Conservation (phyloP, 2,113 vertebrate genomes). For the Rhea pennata region DNA sequence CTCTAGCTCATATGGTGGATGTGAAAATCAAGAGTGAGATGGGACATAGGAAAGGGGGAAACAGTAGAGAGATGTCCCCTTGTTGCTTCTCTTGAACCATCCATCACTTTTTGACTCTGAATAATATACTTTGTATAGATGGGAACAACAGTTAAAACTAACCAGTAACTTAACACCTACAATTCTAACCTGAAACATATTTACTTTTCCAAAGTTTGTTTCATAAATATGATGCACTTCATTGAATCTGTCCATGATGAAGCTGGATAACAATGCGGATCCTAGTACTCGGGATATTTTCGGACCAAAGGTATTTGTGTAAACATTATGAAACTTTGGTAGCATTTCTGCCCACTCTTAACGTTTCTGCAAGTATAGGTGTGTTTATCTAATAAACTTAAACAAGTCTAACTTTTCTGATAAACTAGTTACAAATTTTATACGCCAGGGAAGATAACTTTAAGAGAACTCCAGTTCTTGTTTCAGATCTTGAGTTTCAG, state of each 20-base stretch:
- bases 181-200: neutral
- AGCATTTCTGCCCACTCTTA: neutral
- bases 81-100: neutral
- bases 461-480: neutral
- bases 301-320: neutral
- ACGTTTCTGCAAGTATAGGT: neutral
- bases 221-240: neutral
- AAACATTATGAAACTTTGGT: conserved; percentile 1
- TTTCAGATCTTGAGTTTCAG: neutral
- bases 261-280: conserved; percentile 55
- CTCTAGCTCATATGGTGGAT: neutral
- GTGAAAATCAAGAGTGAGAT: neutral
- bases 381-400: conserved; percentile 7
- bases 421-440: neutral
- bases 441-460: neutral
- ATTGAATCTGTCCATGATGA: conserved; percentile 50
- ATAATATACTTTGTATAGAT: neutral
- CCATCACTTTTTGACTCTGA: neutral
- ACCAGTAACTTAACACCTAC: conserved; percentile 51
- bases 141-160: conserved; percentile 24
- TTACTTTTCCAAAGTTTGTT: neutral
- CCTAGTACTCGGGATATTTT: neutral
- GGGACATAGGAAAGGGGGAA: neutral
- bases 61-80: neutral
- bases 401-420: neutral